A percentile compares a stretch with the other conserved stretches of the same genome.
Evolutionary conservation across 1,140 invertebrate genomes (phyloP).

Genomic region (Zaprionus vittiger): DNA sequence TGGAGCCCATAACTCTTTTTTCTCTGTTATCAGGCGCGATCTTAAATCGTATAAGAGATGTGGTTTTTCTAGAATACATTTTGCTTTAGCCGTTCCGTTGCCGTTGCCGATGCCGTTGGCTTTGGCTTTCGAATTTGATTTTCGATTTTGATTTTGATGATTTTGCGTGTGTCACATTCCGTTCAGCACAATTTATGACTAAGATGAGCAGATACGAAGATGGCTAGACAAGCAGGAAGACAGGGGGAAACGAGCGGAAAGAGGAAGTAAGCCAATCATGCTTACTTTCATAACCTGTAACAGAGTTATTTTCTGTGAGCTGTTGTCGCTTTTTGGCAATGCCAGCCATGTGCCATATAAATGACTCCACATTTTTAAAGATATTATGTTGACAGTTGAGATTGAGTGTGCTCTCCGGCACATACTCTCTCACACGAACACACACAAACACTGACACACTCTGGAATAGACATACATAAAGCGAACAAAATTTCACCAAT

Average conservation of each 20-base stretch:
- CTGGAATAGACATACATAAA: not conserved
- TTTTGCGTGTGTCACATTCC: slow-evolving; percentile 39
- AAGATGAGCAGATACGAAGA: slow-evolving; percentile 11
- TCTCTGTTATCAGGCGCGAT: slow-evolving; percentile 18
- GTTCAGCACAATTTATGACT: slow-evolving; percentile 43
- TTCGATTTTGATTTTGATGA: slow-evolving; percentile 13
- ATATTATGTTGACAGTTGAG: slow-evolving; percentile 73
- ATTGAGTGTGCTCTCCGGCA: slow-evolving; percentile 36
- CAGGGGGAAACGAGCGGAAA: not conserved
- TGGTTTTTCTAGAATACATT: slow-evolving; percentile 15
- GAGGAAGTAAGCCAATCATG: slow-evolving; percentile 17
- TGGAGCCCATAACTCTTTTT: slow-evolving; percentile 1
- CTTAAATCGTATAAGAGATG: slow-evolving; percentile 32
- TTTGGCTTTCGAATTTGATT: not conserved
- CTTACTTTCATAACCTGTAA: slow-evolving; percentile 45
- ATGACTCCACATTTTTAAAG: slow-evolving; percentile 79
- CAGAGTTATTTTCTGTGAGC: slow-evolving; percentile 43
- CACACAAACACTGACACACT: not conserved
- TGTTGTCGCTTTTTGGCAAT: slow-evolving; percentile 69
- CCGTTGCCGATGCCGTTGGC: not conserved
- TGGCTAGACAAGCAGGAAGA: not conserved
- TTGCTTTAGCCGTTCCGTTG: not conserved
- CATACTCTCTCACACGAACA: not conserved
- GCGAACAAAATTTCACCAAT: slow-evolving; percentile 30
- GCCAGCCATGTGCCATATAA: slow-evolving; percentile 71